Conservation (phyloP, 1,140 invertebrate genomes). For the Prorops nasuta region DNA sequence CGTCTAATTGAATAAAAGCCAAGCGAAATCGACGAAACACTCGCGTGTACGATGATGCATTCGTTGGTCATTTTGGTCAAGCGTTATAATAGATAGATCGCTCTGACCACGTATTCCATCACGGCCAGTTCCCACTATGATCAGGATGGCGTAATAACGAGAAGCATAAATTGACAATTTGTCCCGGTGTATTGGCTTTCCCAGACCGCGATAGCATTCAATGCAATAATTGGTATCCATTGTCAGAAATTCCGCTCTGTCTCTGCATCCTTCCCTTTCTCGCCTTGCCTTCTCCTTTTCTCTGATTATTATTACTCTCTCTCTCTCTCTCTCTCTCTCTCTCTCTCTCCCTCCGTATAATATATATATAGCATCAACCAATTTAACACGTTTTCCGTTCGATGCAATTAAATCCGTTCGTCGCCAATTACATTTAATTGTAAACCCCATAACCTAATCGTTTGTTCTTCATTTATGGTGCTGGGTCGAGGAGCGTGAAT, state of each 20-base stretch:
- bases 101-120: neutral
- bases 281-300: neutral
- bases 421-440: too few species aligned
- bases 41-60: too few species aligned
- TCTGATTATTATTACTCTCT: too few species aligned
- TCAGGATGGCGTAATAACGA: slow-evolving; percentile 43
- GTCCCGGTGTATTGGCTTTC: slow-evolving; percentile 34
- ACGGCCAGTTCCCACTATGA: slow-evolving; percentile 27
- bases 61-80: too few species aligned
- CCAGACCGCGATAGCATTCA: slow-evolving; percentile 22
- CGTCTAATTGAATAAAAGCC: too few species aligned
- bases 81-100: neutral
- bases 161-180: slow-evolving; percentile 50
- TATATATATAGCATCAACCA: slow-evolving; percentile 8
- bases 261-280: neutral
- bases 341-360: neutral
- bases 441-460: too few species aligned
- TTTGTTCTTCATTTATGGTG: too few species aligned
- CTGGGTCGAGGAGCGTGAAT: too few species aligned
- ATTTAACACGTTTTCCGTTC: slow-evolving; percentile 17
- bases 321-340: neutral
- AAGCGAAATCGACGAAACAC: too few species aligned
- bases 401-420: too few species aligned
- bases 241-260: slow-evolving; percentile 24
- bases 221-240: slow-evolving; percentile 39